Percentiles rank a stretch among this genome's conserved stretches.
phyloP scores from a whole-genome alignment of 2,888 invertebrate species.

The Lumbricus terrestris region DNA sequence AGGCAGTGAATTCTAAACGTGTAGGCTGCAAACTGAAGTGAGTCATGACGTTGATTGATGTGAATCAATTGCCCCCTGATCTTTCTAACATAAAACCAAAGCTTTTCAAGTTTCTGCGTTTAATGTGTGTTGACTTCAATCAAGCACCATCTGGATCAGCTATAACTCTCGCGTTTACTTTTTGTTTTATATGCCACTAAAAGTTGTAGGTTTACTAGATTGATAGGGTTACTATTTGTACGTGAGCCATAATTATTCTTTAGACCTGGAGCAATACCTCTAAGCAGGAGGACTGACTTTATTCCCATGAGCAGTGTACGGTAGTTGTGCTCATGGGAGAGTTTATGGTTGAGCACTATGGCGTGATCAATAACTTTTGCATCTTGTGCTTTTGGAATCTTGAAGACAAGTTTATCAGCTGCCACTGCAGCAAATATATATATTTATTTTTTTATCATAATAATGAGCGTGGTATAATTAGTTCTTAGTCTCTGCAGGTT shows the following conservation, averaged over 20 bases:
- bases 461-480: not conserved
- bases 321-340: too few relatives aligned
- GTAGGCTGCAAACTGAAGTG: not conserved
- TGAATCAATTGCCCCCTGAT: too few relatives aligned
- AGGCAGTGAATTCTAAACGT: not conserved
- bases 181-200: not conserved
- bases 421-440: not conserved
- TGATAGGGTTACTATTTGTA: too few relatives aligned
- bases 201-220: too few relatives aligned
- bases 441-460: too few relatives aligned
- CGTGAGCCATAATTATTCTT: too few relatives aligned
- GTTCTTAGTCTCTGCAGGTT: not conserved
- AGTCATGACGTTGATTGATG: not conserved
- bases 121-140: not conserved
- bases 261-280: too few relatives aligned
- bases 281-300: too few relatives aligned
- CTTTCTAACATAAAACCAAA: not conserved
- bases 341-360: not conserved
- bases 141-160: not conserved
- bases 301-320: too few relatives aligned
- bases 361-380: not conserved
- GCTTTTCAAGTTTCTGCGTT: not conserved
- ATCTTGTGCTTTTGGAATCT: not conserved
- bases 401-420: not conserved
- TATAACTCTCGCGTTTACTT: not conserved